A percentile compares a stretch with the other conserved stretches of the same genome.
phyloP scores from a whole-genome alignment of 1,140 invertebrate genomes.

The Hydropsyche tenuis region DNA sequence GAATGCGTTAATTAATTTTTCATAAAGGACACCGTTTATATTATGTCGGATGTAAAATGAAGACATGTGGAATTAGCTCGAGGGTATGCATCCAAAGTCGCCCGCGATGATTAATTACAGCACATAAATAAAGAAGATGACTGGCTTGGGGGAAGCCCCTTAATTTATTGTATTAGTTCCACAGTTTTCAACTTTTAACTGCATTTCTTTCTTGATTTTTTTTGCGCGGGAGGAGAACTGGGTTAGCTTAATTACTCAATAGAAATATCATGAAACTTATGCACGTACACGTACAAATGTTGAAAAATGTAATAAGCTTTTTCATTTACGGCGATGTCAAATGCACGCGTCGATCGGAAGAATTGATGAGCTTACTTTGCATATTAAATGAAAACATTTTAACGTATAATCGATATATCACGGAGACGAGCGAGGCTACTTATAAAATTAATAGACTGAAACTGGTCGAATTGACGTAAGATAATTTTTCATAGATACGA shows the following conservation, averaged over 20 bases:
- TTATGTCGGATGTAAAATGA: slow-evolving; percentile 6
- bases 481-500: slow-evolving; percentile 15
- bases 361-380: slow-evolving; percentile 17
- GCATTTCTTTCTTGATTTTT: slow-evolving; percentile 5
- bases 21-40: neutral
- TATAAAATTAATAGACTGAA: neutral
- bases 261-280: neutral
- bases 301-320: slow-evolving; percentile 5
- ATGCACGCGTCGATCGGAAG: neutral
- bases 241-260: slow-evolving; percentile 10
- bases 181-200: slow-evolving; percentile 23
- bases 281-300: too few relatives aligned
- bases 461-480: neutral
- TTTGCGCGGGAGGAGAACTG: neutral
- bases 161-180: slow-evolving; percentile 21
- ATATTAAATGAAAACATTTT: neutral
- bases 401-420: neutral
- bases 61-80: slow-evolving; percentile 17
- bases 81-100: neutral
- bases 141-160: slow-evolving; percentile 11
- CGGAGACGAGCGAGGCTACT: neutral
- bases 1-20: slow-evolving; percentile 7
- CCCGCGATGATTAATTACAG: slow-evolving; percentile 17
- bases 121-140: slow-evolving; percentile 25
- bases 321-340: neutral